Conservation (phyloP, 2,888 invertebrate genomes). For the Drosophila bunnanda region DNA sequence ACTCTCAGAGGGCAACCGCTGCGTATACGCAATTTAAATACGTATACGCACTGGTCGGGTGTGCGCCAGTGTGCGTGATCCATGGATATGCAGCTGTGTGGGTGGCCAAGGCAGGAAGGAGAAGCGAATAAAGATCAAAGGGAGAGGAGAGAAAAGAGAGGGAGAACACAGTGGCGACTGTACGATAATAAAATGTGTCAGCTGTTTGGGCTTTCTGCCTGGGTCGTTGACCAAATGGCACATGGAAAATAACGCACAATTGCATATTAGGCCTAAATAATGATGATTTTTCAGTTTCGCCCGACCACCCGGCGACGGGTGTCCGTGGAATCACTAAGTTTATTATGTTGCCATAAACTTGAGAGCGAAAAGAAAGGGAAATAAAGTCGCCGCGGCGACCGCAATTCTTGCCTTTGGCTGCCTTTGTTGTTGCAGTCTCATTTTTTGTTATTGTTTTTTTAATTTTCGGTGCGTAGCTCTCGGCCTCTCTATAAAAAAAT, state of each 20-base stretch:
- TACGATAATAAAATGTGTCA: constrained; percentile 65
- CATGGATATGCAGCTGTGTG: constrained; percentile 23
- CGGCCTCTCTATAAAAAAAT: constrained; percentile 43
- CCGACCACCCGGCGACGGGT: background rate
- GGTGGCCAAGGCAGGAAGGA: constrained; percentile 35
- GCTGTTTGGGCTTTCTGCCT: constrained; percentile 57
- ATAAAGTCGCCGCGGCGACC: constrained; percentile 28
- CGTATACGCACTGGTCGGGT: constrained; percentile 26
- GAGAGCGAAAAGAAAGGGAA: constrained; percentile 15
- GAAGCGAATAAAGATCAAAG: background rate
- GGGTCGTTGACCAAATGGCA: constrained; percentile 50
- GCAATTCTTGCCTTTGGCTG: constrained; percentile 9
- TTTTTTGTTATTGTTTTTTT: constrained; percentile 20
- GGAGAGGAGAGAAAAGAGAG: background rate
- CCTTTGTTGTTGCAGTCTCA: constrained; percentile 32
- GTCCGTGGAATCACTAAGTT: constrained; percentile 56
- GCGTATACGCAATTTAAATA: constrained; percentile 52
- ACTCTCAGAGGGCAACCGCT: constrained; percentile 56
- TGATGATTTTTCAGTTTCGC: constrained; percentile 59
- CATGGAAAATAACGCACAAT: constrained; percentile 46
- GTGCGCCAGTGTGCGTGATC: constrained; percentile 37
- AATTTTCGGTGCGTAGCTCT: constrained; percentile 56
- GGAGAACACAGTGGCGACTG: constrained; percentile 17
- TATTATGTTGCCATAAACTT: constrained; percentile 65
- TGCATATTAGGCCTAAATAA: constrained; percentile 53